Evolutionary conservation across 1,140 invertebrate genomes (phyloP).

Genomic region (Nymphalis io): DNA sequence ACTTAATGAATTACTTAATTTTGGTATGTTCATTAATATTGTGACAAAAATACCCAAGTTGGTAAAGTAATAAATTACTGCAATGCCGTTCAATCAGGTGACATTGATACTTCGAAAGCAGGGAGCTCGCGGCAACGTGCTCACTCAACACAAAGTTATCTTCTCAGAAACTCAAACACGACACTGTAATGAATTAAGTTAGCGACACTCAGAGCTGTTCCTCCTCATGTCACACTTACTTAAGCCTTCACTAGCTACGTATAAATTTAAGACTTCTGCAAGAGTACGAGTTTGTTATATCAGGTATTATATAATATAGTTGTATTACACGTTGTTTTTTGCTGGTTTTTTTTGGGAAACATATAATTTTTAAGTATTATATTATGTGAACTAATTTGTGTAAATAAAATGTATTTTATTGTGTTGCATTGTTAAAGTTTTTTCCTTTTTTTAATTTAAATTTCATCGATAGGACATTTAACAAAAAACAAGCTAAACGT

Average conservation of each 20-base stretch:
- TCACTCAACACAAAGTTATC: conserved; percentile 45
- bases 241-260: conserved; percentile 39
- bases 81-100: conserved; percentile 1
- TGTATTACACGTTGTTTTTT: neutral
- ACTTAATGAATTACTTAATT: too few species aligned
- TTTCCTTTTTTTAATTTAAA: too few species aligned
- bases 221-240: conserved; percentile 58
- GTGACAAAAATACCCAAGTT: neutral
- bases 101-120: conserved; percentile 5
- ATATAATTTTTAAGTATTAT: too few species aligned
- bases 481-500: too few species aligned
- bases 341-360: neutral
- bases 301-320: neutral
- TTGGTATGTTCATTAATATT: too few species aligned
- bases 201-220: conserved; percentile 51
- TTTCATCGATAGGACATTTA: too few species aligned
- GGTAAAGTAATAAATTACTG: conserved; percentile 6
- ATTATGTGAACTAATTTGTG: too few species aligned
- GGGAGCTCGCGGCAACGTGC: conserved; percentile 12
- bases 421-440: too few species aligned
- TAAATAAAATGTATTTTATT: too few species aligned
- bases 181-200: conserved; percentile 75
- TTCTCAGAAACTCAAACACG: conserved; percentile 66
- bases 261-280: conserved; percentile 18
- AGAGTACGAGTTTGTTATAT: conserved; percentile 1